phyloP scores from a whole-genome alignment of 2,797 vertebrate species.

The Erpetoichthys calabaricus region DNA sequence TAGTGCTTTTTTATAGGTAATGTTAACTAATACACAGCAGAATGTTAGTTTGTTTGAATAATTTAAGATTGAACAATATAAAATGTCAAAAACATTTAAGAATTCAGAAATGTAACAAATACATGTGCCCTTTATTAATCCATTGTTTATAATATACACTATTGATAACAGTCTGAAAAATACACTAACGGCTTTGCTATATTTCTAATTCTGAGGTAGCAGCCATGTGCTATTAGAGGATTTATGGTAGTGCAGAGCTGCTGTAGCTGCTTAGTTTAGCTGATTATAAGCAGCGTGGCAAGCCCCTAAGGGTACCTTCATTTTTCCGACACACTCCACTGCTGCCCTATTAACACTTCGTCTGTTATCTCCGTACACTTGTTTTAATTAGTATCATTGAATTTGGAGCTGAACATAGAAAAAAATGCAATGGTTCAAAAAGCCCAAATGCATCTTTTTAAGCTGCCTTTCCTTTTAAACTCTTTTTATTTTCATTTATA shows the following conservation, averaged over 20 bases:
- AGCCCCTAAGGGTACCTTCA: constrained; percentile 56
- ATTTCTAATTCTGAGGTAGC: constrained; percentile 9
- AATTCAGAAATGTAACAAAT: too few species aligned
- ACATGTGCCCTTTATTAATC: too few species aligned
- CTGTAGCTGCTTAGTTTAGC: constrained; percentile 22
- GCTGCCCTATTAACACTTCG: constrained; percentile 63
- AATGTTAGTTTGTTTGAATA: too few species aligned
- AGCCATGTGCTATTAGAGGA: constrained; percentile 46
- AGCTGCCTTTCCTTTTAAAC: constrained; percentile 8
- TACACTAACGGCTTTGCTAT: constrained; percentile 5
- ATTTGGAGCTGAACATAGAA: constrained; percentile 28
- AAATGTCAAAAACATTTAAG: too few species aligned
- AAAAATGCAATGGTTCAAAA: constrained; percentile 21
- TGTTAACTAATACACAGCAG: too few species aligned
- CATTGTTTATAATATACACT: neutral
- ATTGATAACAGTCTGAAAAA: neutral
- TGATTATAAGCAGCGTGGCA: constrained; percentile 38
- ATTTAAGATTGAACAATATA: too few species aligned
- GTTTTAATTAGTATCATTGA: constrained; percentile 64
- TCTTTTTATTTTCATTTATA: constrained; percentile 9
- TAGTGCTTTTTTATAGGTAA: too few species aligned
- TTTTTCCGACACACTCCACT: constrained; percentile 59
- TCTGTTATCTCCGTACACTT: constrained; percentile 55
- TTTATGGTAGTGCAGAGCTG: constrained; percentile 35
- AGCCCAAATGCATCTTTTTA: constrained; percentile 10